Base-by-base conservation (phyloP, 1,140 invertebrate species). In the Aphis craccivora region DNA sequence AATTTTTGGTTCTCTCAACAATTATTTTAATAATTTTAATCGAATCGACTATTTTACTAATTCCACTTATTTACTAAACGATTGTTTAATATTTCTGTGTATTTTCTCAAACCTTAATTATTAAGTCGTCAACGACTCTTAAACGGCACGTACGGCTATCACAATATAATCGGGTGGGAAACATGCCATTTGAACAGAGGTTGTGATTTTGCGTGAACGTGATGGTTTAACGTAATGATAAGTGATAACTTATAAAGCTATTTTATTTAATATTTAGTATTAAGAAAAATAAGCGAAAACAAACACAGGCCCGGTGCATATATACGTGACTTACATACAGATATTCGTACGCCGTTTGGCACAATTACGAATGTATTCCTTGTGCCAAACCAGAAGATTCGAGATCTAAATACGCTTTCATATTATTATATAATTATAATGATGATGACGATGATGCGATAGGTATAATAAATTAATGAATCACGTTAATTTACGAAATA, bases 321-420 rank as follows among this genome's bases (percentile, higher is more conserved):
- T 90, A 60, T 90, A 90, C 88, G 88, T 90, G 88, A 90, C 88
- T 60, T 40, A 90, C 37, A 90, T 90, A 55, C 35, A 25, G 88
- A 90, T 43, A 20, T 18, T 40, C 23, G 53, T 43, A 90, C 4
- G 14, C 88, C 88, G 5, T 90, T 90, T 90, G 88, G 88, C 88
- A 90, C 88, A 7, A 37, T 40, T 43, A 25, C 53, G 35, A 90
- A 14, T 37, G n/a, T 43, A 40, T 60, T n/a, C 60, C 18, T 76
- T 30, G 23, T 90, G 88, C 53, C 88, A 90, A 89, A 90, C 6
- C 0, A 11, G 3, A 60, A 23, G 40, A 60, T 60, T 60, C 51
- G 53, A 40, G 37, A 60, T 40, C 37, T 43, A 90, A 60, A 90
- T 60, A 35, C n/a, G 30, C 88, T 90, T 90, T 90, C 88, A 60